Conservation (phyloP, 53 echinoderm and acorn worm genomes). For the Echinarachnius parma region DNA sequence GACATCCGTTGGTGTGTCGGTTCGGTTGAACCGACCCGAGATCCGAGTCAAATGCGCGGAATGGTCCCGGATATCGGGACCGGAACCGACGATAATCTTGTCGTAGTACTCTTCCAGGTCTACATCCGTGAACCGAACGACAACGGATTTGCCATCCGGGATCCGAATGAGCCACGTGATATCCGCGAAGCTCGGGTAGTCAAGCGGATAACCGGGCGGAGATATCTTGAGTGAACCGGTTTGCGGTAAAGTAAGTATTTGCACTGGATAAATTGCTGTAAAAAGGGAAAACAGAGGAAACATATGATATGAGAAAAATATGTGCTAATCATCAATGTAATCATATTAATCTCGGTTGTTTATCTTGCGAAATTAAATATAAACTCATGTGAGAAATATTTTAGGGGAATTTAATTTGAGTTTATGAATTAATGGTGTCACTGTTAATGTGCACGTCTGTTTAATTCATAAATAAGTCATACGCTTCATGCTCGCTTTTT, state of each 20-base stretch:
- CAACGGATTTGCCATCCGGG: background rate
- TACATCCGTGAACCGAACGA: constrained; percentile 17
- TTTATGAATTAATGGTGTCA: too few species aligned
- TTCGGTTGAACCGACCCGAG: constrained; percentile 12
- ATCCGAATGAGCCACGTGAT: background rate
- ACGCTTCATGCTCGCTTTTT: too few species aligned
- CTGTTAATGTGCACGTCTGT: too few species aligned
- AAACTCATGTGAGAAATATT: too few species aligned
- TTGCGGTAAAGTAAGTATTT: background rate
- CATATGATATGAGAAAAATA: too few species aligned
- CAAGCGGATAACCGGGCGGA: constrained; percentile 18
- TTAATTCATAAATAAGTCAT: too few species aligned
- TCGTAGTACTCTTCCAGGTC: constrained; percentile 21
- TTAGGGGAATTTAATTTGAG: too few species aligned
- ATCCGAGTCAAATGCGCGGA: background rate
- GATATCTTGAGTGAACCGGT: constrained; percentile 2
- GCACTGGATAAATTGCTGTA: constrained; percentile 4
- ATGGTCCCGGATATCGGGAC: background rate
- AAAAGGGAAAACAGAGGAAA: background rate
- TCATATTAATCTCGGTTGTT: too few species aligned
- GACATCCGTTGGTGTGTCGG: constrained; percentile 25
- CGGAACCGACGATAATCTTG: constrained; percentile 19
- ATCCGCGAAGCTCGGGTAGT: constrained; percentile 21
- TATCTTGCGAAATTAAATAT: background rate
- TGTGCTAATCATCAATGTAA: too few species aligned